phyloP scores from a whole-genome alignment of 2,113 vertebrate species.

The Alouatta palliata region DNA sequence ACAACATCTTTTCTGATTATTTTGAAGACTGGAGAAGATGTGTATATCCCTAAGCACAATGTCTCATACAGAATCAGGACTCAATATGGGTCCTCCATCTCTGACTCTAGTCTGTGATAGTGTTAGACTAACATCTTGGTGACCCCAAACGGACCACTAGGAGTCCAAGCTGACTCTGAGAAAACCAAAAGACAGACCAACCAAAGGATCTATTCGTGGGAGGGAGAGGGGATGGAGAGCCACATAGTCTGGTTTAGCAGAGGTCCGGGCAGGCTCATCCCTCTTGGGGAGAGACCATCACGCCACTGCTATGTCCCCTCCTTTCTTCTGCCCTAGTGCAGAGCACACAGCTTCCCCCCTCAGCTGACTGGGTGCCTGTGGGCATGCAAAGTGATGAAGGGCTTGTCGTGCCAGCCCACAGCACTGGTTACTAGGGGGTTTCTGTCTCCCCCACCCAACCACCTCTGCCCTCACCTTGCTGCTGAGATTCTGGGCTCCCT shows the following conservation, averaged over 20 bases:
- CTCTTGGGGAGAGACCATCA: background rate
- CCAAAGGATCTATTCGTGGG: background rate
- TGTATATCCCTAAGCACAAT: background rate
- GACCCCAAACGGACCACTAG: background rate
- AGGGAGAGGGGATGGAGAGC: background rate
- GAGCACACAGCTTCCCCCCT: background rate
- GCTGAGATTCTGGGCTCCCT: background rate
- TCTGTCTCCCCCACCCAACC: background rate
- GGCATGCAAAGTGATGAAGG: background rate
- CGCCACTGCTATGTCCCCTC: fast-evolving
- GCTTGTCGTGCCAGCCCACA: background rate
- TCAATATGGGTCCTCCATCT: background rate
- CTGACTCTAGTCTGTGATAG: background rate
- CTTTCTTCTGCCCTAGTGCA: fast-evolving
- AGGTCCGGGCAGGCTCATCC: background rate
- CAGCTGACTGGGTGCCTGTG: fast-evolving
- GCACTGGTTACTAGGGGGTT: too few species aligned
- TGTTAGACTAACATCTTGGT: background rate
- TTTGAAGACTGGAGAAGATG: background rate
- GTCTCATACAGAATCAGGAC: fast-evolving
- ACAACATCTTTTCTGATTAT: background rate
- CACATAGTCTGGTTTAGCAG: background rate
- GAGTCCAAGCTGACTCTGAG: background rate
- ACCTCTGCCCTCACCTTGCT: background rate
- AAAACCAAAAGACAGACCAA: background rate